These are phyloP conservation scores for Sceloporus undulatus DNA, from an alignment of 2,113 vertebrate genomes.

Conservation along the genomic window DNA sequence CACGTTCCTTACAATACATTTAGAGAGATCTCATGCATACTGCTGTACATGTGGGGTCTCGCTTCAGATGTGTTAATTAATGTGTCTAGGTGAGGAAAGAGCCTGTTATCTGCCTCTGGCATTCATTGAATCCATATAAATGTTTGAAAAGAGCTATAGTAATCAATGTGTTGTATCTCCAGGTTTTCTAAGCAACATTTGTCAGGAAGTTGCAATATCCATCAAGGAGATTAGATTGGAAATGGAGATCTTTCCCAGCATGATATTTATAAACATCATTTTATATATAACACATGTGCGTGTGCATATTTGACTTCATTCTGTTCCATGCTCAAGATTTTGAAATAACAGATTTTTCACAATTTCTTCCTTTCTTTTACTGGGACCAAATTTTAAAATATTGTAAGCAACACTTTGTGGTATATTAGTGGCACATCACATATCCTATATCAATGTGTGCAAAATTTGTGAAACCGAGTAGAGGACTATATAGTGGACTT, in stretches of 20 bases:
- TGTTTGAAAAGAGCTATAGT: not conserved
- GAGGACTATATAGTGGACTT: not conserved
- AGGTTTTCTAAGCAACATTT: not conserved
- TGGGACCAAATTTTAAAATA: not conserved
- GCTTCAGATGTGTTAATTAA: not conserved
- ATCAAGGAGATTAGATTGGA: constrained; percentile 2
- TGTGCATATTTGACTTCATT: not conserved
- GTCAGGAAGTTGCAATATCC: not conserved
- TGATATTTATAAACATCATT: not conserved
- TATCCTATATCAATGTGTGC: not conserved
- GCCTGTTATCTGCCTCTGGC: not conserved
- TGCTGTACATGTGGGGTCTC: not conserved
- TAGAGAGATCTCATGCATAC: not conserved
- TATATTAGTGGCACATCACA: too few relatives aligned
- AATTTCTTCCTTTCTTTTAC: not conserved
- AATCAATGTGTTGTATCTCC: not conserved
- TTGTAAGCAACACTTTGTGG: not conserved
- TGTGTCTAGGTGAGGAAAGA: too few relatives aligned
- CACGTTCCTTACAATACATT: not conserved
- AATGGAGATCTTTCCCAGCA: not conserved
- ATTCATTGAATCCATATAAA: not conserved
- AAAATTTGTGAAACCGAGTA: not conserved
- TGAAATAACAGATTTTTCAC: not conserved
- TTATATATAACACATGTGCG: not conserved
- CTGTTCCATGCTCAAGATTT: not conserved